These are phyloP conservation scores for Conopomorpha cramerella DNA, from an alignment of 1,140 invertebrate genomes.

Conservation along the genomic window DNA sequence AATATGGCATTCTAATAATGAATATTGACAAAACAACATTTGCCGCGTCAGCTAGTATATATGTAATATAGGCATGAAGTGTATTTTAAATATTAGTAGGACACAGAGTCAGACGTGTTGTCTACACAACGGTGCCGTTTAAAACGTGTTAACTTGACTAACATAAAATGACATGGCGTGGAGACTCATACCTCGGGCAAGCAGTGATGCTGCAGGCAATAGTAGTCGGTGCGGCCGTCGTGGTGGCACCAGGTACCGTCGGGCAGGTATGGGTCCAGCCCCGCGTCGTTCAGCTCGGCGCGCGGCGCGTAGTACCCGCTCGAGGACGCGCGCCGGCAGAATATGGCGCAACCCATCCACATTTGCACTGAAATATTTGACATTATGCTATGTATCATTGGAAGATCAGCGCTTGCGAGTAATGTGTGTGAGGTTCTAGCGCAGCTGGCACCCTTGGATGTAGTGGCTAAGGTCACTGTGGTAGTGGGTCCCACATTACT, in stretches of 20 bases:
- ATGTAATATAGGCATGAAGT: too few species aligned
- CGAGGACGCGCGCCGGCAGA: constrained; percentile 68
- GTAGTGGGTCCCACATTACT: too few species aligned
- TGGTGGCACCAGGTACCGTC: constrained; percentile 81
- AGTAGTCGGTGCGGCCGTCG: constrained; percentile 67
- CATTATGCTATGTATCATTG: too few species aligned
- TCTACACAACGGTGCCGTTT: not conserved
- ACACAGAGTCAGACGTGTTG: too few species aligned
- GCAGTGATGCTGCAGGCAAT: constrained; percentile 75
- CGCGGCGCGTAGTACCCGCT: constrained; percentile 74
- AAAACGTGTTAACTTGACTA: not conserved
- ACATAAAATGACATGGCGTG: not conserved
- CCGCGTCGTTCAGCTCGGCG: constrained; percentile 73
- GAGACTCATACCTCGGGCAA: constrained; percentile 68
- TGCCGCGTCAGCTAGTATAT: too few species aligned
- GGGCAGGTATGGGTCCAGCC: constrained; percentile 75
- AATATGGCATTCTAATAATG: too few species aligned
- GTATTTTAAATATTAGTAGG: too few species aligned
- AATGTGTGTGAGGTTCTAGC: too few species aligned
- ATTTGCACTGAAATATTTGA: constrained; percentile 65
- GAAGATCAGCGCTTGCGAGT: too few species aligned
- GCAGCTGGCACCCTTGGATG: too few species aligned
- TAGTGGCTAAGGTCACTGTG: too few species aligned
- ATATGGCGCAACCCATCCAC: constrained; percentile 79
- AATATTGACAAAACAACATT: too few species aligned